These are phyloP conservation scores for Drosophila buzzatii DNA, from an alignment of 2,888 invertebrate genomes.

Conservation along the genomic window DNA sequence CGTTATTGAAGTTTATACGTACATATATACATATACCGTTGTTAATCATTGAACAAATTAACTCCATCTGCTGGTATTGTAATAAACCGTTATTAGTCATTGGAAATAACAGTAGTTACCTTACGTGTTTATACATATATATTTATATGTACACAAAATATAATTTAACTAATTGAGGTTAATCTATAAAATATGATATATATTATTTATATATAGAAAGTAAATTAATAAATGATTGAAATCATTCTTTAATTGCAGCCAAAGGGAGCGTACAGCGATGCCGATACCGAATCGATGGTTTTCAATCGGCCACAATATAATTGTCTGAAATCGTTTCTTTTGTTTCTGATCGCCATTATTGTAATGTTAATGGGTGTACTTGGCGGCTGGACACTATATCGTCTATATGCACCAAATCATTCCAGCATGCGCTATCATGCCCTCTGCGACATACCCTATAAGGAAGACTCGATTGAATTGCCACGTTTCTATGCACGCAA, in stretches of 20 bases:
- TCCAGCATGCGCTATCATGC: slow-evolving; percentile 85
- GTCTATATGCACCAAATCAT: slow-evolving; percentile 89
- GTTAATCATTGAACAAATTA: neutral
- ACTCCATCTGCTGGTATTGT: too few species aligned
- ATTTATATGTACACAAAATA: neutral
- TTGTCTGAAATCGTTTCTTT: slow-evolving; percentile 88
- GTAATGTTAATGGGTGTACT: slow-evolving; percentile 90
- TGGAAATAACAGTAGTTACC: neutral
- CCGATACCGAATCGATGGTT: slow-evolving; percentile 85
- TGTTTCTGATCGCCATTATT: slow-evolving; percentile 89
- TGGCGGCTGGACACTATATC: slow-evolving; percentile 91
- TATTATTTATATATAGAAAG: neutral
- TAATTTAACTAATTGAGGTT: neutral
- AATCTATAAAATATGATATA: neutral
- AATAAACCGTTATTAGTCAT: slow-evolving; percentile 3
- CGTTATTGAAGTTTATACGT: neutral
- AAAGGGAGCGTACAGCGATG: slow-evolving; percentile 72
- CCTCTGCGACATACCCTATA: slow-evolving; percentile 84
- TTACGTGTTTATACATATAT: neutral
- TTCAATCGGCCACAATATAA: slow-evolving; percentile 86
- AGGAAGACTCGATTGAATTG: slow-evolving; percentile 71
- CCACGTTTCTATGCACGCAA: slow-evolving; percentile 81
- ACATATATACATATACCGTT: neutral
- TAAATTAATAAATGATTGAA: neutral
- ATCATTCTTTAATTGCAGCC: slow-evolving; percentile 43